Percentiles rank a stretch among this genome's conserved stretches.
These are phyloP conservation scores for Aythya baeri DNA, from an alignment of 2,113 vertebrate genomes.

Conservation along the genomic window DNA sequence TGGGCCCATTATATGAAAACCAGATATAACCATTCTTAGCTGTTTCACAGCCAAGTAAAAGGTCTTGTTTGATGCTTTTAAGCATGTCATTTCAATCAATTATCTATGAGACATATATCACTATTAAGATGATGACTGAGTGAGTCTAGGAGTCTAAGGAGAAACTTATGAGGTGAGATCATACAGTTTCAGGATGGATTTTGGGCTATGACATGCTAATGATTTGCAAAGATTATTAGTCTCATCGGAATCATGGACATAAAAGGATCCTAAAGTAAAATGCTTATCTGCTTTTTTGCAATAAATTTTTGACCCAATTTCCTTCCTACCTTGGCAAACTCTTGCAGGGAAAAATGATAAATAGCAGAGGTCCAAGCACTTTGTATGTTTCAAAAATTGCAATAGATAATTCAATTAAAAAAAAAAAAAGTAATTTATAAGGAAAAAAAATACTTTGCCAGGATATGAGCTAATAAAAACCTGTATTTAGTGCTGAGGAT, in stretches of 20 bases:
- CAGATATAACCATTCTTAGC: conserved; percentile 10
- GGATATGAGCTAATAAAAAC: conserved; percentile 32
- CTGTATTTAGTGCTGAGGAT: background rate
- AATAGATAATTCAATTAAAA: conserved; percentile 22
- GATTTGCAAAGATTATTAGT: conserved; percentile 43
- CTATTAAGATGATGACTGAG: background rate
- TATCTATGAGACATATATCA: conserved; percentile 18
- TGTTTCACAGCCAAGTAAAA: conserved; percentile 28
- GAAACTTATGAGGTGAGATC: conserved; percentile 56
- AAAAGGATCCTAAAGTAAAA: conserved; percentile 32
- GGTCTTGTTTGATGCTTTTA: conserved; percentile 37
- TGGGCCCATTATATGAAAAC: conserved; percentile 18
- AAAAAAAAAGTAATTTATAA: background rate
- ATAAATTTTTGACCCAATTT: conserved; percentile 39
- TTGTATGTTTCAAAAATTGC: background rate
- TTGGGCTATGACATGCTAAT: conserved; percentile 8
- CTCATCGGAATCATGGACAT: background rate
- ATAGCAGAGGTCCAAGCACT: background rate
- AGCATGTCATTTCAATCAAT: conserved; percentile 19
- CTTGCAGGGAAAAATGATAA: conserved; percentile 10
- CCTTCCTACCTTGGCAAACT: conserved; percentile 39
- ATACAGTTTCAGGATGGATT: conserved; percentile 37
- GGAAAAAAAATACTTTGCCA: conserved; percentile 3
- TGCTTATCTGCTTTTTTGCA: conserved; percentile 14
- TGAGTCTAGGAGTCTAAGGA: conserved; percentile 7